Percentiles rank a stretch among this genome's conserved stretches.
These are phyloP conservation scores for Spatula versicolor DNA, from an alignment of 2,797 vertebrate species.

Conservation along the genomic window DNA sequence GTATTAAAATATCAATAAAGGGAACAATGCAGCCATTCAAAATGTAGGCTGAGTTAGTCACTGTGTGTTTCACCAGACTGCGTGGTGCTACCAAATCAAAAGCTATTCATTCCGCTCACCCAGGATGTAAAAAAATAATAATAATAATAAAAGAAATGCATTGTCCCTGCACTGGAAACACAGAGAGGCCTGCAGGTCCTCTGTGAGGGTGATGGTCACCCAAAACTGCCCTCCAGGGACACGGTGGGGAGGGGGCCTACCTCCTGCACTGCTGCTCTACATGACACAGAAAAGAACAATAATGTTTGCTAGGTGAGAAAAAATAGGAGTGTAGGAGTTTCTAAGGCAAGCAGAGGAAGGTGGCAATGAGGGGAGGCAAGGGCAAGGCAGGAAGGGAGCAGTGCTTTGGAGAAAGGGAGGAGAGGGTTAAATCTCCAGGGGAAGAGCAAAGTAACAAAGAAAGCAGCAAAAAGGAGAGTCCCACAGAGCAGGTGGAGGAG, in stretches of 20 bases:
- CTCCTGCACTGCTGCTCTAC: accelerated
- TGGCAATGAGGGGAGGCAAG: not conserved
- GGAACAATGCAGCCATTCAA: not conserved
- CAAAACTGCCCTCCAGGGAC: not conserved
- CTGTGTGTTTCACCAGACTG: not conserved
- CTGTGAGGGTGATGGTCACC: not conserved
- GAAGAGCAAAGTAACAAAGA: not conserved
- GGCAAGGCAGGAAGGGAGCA: not conserved
- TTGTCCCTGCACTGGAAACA: not conserved
- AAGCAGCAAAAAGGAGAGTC: not conserved
- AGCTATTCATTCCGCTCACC: not conserved
- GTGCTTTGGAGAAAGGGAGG: not conserved
- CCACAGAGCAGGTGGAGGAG: not conserved
- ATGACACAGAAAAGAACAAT: not conserved
- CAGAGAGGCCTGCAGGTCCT: not conserved
- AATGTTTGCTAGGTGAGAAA: not conserved
- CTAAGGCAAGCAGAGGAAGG: not conserved
- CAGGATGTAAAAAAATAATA: not conserved
- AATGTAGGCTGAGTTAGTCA: not conserved
- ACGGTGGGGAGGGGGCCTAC: not conserved
- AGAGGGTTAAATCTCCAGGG: not conserved
- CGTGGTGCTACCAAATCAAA: not conserved
- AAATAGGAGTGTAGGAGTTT: not conserved
- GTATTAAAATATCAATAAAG: not conserved
- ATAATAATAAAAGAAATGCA: accelerated